Base-by-base conservation (phyloP, 1,140 invertebrate genomes). In the Penaeus vannamei region DNA sequence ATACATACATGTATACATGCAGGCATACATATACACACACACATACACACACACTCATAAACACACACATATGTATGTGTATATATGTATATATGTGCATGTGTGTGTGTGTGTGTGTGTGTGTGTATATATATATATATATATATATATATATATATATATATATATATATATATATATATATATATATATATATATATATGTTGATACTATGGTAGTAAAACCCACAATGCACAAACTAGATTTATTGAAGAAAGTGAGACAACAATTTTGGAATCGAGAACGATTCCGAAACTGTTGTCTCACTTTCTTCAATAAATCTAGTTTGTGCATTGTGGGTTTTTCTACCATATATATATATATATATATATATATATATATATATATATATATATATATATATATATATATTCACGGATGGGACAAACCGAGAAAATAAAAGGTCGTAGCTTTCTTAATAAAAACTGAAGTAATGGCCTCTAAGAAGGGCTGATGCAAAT, bases 11-110 rank as follows among this genome's bases (percentile, higher is more conserved):
- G 42, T 82, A 82, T 82, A 61, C 60, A 82, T 82, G 60, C 60
- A 82, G 53, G 60, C 60, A 82, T 82, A 82, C 60, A 82, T 82
- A 82, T 82, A 82, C 60, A 82, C 60, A 82, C 60, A 82, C 60
- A 82, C 60, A 82, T 82, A 82, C 60, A 82, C 60, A 82, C 60
- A 82, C 60, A 83, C 60, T 60, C 60, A 83, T 83, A 83, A 60
- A 83, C 60, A 83, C 60, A 60, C 3, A 60, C 23, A n/a, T 83
- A 60, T 60, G 60, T 83, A 59, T 61, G 7, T 66, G 7, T 66
- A 66, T 66, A 66, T 66, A 66, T 66, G 19, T 66, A 66, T 66
- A 66, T 66, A 19, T 66, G 29, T 66, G 29, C 20, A 19, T 66
- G 29, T 66, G 12, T 66, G 29, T 66, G 29, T 66, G 29, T 66